These are phyloP conservation scores for Alligator sinensis DNA, from an alignment of 2,113 vertebrate species.

Conservation along the genomic window DNA sequence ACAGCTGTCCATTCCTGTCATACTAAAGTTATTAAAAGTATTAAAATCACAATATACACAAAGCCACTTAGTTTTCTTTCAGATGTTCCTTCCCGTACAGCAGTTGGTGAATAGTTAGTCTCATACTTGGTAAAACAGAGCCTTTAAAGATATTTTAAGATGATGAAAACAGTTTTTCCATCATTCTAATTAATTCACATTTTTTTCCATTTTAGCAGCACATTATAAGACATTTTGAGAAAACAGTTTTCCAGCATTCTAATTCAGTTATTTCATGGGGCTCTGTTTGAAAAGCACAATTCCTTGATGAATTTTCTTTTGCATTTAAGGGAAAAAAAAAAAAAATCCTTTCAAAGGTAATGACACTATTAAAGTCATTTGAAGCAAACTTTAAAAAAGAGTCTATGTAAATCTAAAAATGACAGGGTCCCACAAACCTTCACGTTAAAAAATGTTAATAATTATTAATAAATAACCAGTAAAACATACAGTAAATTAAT, in stretches of 20 bases:
- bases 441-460: background rate
- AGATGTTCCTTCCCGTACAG: conserved; percentile 4
- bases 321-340: background rate
- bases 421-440: background rate
- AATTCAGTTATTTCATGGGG: background rate
- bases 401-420: background rate
- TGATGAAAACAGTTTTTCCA: background rate
- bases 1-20: conserved; percentile 70
- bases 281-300: background rate
- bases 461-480: background rate
- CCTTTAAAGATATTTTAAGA: background rate
- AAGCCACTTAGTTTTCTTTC: background rate
- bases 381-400: background rate
- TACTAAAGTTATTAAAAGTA: conserved; percentile 41
- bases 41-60: conserved; percentile 23
- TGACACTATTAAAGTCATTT: background rate
- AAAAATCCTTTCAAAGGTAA: background rate
- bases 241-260: conserved; percentile 19
- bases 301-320: background rate
- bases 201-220: background rate
- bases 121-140: conserved; percentile 8
- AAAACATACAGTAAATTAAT: background rate
- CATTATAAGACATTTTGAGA: background rate
- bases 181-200: conserved; percentile 1
- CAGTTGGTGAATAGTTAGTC: conserved; percentile 8